Percentiles rank a stretch among this genome's conserved stretches.
Conservation (phyloP, 2,888 invertebrate species). For the Lepidonotus clava region DNA sequence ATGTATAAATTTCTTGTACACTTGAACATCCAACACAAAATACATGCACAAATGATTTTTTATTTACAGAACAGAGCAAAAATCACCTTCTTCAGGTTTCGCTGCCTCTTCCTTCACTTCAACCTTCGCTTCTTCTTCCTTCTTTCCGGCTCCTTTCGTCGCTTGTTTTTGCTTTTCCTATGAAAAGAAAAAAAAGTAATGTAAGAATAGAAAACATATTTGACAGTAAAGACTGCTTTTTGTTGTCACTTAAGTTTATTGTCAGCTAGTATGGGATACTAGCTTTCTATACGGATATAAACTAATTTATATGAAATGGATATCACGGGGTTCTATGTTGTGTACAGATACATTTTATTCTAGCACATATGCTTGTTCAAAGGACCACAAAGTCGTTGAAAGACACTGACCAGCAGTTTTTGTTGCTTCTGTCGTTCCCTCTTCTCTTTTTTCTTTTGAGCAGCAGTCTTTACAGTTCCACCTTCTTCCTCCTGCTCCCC, state of each 20-base stretch:
- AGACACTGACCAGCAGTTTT: constrained; percentile 81
- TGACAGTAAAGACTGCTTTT: too few relatives aligned
- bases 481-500: constrained; percentile 59
- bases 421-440: constrained; percentile 93
- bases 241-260: too few relatives aligned
- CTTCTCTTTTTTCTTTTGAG: constrained; percentile 87
- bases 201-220: neutral
- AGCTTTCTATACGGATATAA: too few relatives aligned
- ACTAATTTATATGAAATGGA: too few relatives aligned
- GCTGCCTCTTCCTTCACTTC: constrained; percentile 32
- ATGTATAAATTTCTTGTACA: too few relatives aligned
- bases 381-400: too few relatives aligned
- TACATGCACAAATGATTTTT: too few relatives aligned
- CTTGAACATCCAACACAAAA: too few relatives aligned
- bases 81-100: constrained; percentile 23
- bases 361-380: neutral
- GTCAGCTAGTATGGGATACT: too few relatives aligned
- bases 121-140: constrained; percentile 56
- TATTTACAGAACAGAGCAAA: too few relatives aligned
- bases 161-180: constrained; percentile 64
- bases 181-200: neutral
- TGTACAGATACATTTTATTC: neutral
- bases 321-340: too few relatives aligned
- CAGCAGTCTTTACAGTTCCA: constrained; percentile 65
- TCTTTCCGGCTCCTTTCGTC: constrained; percentile 42